A percentile compares a stretch with the other conserved stretches of the same genome.
Evolutionary conservation across 2,113 vertebrate genomes (phyloP).

Genomic region (Nyctibius bracteatus): DNA sequence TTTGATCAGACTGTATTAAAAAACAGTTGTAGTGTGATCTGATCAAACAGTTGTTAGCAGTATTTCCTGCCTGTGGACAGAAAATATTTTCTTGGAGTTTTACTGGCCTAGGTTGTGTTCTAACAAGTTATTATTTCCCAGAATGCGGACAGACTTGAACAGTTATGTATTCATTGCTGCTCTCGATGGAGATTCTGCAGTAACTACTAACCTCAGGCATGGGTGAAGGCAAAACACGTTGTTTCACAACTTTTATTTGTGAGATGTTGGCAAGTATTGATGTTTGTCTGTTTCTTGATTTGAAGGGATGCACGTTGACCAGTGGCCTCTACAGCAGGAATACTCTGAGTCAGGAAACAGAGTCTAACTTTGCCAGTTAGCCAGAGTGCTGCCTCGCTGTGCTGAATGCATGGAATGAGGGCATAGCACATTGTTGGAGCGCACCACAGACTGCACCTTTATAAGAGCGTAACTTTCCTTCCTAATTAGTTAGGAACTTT

Average conservation of each 20-base stretch:
- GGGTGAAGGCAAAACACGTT: not conserved
- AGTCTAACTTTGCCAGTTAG: not conserved
- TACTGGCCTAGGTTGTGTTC: not conserved
- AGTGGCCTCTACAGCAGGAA: not conserved
- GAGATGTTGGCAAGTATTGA: not conserved
- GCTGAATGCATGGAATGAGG: not conserved
- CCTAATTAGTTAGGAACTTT: not conserved
- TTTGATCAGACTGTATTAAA: not conserved
- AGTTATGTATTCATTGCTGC: not conserved
- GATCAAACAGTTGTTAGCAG: not conserved
- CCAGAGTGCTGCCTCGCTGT: fast-evolving
- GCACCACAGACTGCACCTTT: not conserved
- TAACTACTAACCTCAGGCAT: not conserved
- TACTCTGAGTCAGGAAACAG: not conserved
- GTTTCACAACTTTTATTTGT: not conserved
- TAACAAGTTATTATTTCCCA: not conserved
- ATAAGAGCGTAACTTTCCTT: not conserved
- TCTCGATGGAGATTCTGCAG: not conserved
- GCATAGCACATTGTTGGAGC: not conserved
- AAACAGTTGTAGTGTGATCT: not conserved
- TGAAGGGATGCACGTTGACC: not conserved
- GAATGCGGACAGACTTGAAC: not conserved
- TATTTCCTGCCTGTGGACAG: not conserved
- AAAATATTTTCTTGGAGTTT: not conserved
- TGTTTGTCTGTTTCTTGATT: not conserved